A percentile compares a stretch with the other conserved stretches of the same genome.
Evolutionary conservation across 1,140 invertebrate genomes (phyloP).

Genomic region (Brachionus koreanus): DNA sequence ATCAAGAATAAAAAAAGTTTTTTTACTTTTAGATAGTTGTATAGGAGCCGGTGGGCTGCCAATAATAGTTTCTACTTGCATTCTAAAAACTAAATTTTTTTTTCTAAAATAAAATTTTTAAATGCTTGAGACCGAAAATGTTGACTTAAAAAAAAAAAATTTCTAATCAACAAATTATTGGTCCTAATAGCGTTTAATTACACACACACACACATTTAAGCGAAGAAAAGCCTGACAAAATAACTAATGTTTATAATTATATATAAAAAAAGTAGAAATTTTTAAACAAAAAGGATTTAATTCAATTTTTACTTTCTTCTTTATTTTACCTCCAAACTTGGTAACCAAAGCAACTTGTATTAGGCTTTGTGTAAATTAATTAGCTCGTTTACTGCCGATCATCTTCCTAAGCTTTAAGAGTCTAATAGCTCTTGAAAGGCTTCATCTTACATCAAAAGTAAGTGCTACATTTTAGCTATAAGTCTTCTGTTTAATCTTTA

Average conservation of each 20-base stretch:
- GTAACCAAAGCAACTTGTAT: neutral
- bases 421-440: neutral
- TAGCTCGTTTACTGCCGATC: neutral
- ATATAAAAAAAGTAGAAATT: neutral
- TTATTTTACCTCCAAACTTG: neutral
- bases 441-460: neutral
- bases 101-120: neutral
- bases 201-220: neutral
- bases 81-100: neutral
- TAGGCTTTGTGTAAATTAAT: neutral
- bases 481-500: neutral
- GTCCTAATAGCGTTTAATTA: neutral
- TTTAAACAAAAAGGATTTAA: constrained; percentile 1
- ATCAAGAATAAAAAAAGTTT: neutral
- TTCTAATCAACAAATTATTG: neutral
- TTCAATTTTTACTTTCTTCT: neutral
- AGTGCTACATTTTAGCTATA: neutral
- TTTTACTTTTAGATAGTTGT: neutral
- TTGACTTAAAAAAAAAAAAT: neutral
- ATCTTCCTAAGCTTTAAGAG: neutral
- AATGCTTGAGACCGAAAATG: neutral
- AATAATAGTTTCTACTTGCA: constrained; percentile 11
- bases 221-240: neutral
- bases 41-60: neutral
- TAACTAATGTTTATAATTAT: neutral